Base-by-base conservation (phyloP, 2,888 invertebrate genomes). In the Cybosia mesomella region DNA sequence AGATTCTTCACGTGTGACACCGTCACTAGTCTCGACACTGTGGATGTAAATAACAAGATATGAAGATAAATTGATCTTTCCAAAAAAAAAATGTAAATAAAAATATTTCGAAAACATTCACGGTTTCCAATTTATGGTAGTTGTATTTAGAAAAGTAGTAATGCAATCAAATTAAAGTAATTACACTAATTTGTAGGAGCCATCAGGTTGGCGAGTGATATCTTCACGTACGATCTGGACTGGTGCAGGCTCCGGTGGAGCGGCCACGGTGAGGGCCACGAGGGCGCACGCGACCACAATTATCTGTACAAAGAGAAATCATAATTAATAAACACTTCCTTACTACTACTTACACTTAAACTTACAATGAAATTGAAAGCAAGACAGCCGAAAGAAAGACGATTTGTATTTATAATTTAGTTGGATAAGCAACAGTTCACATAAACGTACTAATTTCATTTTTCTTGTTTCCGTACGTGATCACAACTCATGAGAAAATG, bases 1-100 rank as follows among this genome's bases (percentile, higher is more conserved):
- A n/a, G 77, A 85, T 83, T 96, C 96, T 60, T 93, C 85, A 15
- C 94, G 95, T 11, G 80, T 73, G 83, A 95, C 96, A 18, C 96
- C 85, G 43, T 84, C 62, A 5, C 54, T 64, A 21, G 72, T 59
- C 60, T 77, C 68, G 32, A 66, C 67, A 13, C 77, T 77, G 68
- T 60, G 34, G 57, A 49, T 58, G 5, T 18, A 28, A 13, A 43
- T 5, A 28, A 22, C 7, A 39, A 59, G 3, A 39, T 36, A 22
- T 15, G 21, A 53, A 21, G 21, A 21, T 21, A 53, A 10, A 43
- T 43, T 43, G n/a, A 22, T 21, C 21, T 22, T n/a, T 22, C 11
- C 3, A 21, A 21, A 22, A 39, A n/a, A n/a, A 11, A 53, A 53
- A 7, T 4, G 21, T n/a, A 8, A 0, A 2, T 21, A 53, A 54